Conservation (phyloP, 2,113 vertebrate species). For the Caranx ignobilis region DNA sequence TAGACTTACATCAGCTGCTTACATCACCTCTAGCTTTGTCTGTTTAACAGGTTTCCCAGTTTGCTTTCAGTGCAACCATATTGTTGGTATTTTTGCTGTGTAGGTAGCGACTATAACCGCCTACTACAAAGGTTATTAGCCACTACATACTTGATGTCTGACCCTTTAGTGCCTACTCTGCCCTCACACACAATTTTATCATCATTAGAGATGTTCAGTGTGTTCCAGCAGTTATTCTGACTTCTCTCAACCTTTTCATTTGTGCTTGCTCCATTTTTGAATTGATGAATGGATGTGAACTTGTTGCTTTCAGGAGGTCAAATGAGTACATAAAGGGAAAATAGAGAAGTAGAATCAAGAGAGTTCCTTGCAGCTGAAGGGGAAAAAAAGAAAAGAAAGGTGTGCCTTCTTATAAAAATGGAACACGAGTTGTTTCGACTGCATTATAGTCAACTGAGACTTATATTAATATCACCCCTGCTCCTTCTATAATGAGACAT, state of each 20-base stretch:
- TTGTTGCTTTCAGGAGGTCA: conserved; percentile 17
- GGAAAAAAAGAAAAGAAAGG: conserved; percentile 21
- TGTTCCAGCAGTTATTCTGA: background rate
- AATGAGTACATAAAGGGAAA: background rate
- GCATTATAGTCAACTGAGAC: background rate
- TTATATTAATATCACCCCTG: background rate
- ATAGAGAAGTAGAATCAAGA: background rate
- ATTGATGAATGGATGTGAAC: conserved; percentile 20
- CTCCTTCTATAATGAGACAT: background rate
- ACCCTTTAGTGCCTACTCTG: background rate
- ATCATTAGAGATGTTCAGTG: conserved; percentile 9
- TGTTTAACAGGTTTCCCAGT: no score
- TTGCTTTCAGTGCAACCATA: background rate
- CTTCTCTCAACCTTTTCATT: conserved; percentile 9
- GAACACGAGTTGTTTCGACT: conserved; percentile 20
- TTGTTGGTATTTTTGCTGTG: background rate
- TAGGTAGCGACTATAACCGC: background rate
- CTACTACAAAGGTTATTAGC: fast-evolving
- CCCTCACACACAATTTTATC: background rate
- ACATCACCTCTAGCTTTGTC: no score
- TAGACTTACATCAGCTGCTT: no score
- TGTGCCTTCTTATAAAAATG: conserved; percentile 21
- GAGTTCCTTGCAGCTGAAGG: background rate
- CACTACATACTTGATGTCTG: background rate
- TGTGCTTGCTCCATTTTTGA: conserved; percentile 17